phyloP scores from a whole-genome alignment of 2,113 vertebrate genomes.

The Agelaius phoeniceus region DNA sequence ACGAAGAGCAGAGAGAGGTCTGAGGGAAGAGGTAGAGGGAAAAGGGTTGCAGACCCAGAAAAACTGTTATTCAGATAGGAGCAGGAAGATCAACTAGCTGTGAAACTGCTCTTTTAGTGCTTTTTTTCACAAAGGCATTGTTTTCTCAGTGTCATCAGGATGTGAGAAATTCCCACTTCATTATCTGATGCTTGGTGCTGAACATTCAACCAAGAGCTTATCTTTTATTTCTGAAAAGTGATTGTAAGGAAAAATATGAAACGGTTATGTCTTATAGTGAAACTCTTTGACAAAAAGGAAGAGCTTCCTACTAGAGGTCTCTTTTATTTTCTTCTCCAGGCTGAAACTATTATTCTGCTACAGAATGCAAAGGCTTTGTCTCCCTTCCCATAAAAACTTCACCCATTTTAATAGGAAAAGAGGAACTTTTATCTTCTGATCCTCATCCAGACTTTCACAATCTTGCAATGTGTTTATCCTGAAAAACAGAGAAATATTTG shows the following conservation, averaged over 20 bases:
- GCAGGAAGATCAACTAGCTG: not conserved
- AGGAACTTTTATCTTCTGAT: not conserved
- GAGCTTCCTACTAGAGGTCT: not conserved
- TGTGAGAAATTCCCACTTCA: not conserved
- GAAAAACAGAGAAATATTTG: not conserved
- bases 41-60: not conserved
- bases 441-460: not conserved
- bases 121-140: not conserved
- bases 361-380: not conserved
- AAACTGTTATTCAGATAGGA: not conserved
- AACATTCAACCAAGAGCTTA: not conserved
- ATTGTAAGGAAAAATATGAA: not conserved
- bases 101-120: not conserved
- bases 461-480: not conserved
- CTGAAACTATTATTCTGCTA: not conserved
- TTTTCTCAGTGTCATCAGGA: not conserved
- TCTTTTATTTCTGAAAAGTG: not conserved
- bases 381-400: not conserved
- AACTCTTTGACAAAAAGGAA: not conserved
- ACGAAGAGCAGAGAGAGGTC: not conserved
- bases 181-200: not conserved
- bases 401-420: not conserved
- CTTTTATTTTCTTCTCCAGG: not conserved
- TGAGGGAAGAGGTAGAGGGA: not conserved
- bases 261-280: not conserved